Conservation (phyloP, 2,113 vertebrate genomes). For the Corvus cornix region DNA sequence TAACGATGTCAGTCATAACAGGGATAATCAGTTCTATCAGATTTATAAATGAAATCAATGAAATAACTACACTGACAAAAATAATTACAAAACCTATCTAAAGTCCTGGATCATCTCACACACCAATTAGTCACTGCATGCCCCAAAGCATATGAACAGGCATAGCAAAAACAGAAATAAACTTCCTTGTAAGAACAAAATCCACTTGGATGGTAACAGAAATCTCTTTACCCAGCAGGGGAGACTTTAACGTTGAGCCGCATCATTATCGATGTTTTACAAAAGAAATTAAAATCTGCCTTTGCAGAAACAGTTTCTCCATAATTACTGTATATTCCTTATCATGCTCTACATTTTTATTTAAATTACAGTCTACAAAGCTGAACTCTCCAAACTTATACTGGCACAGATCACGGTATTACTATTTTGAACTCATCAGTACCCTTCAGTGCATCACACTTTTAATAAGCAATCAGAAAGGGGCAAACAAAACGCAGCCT, state of each 20-base stretch:
- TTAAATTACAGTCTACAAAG: background rate
- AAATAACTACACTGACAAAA: background rate
- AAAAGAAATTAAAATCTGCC: background rate
- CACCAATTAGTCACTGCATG: background rate
- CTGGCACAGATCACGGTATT: background rate
- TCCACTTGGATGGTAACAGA: accelerated
- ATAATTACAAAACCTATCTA: background rate
- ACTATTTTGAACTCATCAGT: background rate
- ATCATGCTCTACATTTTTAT: background rate
- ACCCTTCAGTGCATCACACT: background rate
- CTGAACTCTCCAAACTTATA: background rate
- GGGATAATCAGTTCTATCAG: background rate
- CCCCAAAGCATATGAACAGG: background rate
- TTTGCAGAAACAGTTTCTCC: background rate
- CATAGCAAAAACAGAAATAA: background rate
- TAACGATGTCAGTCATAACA: background rate
- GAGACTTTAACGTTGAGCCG: background rate
- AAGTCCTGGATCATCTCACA: background rate
- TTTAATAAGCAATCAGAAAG: background rate
- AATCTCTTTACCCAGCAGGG: background rate
- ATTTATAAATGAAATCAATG: background rate
- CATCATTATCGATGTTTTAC: background rate
- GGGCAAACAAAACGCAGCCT: background rate
- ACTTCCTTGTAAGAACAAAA: background rate
- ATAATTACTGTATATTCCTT: background rate